These are phyloP conservation scores for Eristalinus sepulchralis DNA, from an alignment of 2,888 invertebrate genomes.

Conservation along the genomic window DNA sequence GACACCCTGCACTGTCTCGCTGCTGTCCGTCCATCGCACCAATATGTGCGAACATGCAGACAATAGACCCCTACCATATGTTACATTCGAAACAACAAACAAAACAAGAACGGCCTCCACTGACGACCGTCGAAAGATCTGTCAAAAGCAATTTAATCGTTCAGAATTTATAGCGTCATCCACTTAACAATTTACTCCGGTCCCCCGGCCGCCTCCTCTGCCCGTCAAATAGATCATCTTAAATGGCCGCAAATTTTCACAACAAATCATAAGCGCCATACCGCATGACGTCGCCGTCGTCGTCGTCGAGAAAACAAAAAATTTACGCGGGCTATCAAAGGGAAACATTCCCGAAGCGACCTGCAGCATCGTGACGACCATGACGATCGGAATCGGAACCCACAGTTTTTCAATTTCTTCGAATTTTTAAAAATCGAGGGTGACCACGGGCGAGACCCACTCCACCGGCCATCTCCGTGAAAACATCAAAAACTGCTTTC, in stretches of 20 bases:
- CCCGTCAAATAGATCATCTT: slow-evolving; percentile 47
- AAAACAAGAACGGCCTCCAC: neutral
- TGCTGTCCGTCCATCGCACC: neutral
- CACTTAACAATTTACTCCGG: slow-evolving; percentile 76
- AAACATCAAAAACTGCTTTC: neutral
- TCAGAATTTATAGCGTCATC: slow-evolving; percentile 75
- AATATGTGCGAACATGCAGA: neutral
- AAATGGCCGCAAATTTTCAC: slow-evolving; percentile 72
- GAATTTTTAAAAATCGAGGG: slow-evolving; percentile 38
- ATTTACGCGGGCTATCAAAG: slow-evolving; percentile 66
- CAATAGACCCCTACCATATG: neutral
- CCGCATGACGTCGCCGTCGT: slow-evolving; percentile 56
- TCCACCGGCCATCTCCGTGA: neutral
- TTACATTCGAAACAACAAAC: neutral
- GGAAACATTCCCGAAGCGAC: slow-evolving; percentile 20
- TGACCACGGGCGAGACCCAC: slow-evolving; percentile 8
- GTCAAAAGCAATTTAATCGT: slow-evolving; percentile 71
- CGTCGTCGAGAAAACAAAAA: slow-evolving; percentile 25
- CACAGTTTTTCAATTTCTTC: slow-evolving; percentile 28
- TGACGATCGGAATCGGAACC: slow-evolving; percentile 50
- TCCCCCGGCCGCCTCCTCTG: slow-evolving; percentile 47
- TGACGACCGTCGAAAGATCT: slow-evolving; percentile 50
- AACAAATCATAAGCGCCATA: slow-evolving; percentile 74
- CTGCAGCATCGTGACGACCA: slow-evolving; percentile 46
- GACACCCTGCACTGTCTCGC: neutral